Base-by-base conservation (phyloP, 2,113 vertebrate species). In the Notothenia coriiceps region DNA sequence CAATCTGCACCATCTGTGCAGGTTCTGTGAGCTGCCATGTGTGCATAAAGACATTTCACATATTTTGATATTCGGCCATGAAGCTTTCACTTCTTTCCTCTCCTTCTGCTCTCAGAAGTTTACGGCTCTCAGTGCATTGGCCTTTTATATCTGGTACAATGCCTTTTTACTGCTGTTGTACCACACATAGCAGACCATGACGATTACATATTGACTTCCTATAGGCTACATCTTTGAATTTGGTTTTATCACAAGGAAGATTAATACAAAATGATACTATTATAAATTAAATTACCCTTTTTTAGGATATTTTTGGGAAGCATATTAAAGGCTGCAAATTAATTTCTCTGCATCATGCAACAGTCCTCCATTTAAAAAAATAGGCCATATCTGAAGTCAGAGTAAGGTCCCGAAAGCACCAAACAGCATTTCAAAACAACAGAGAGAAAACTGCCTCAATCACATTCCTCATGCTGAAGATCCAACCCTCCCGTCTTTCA, bases 391-490 rank as follows among this genome's bases (percentile, higher is more conserved):
- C 55, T 71, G 6, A 70, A 78, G 69, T 79, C 64, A 63, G 65
- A 55, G 33, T 46, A n/a, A 79, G 15, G 85, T 20, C 46, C 54
- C 68, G 35, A 62, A 54, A 80, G 64, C 68, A 54, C 70, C 29
- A 70, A 83, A 75, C 59, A 70, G 62, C 22, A 7, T 80, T 76
- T 50, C 72, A 77, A 70, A 69, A 81, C 52, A 61, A 10, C 9
- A 14, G 56, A 52, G 61, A 73, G n/a, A 88, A 77, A 76, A 57
- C 59, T 86, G 74, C 84, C 7, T 65, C 88, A 90, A 90, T 86
- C 70, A 35, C 80, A 78, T 87, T 80, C 61, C 74, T 70, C 71
- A 57, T 70, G 57, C 44, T 49, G 55, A 57, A 75, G 66, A 64
- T 52, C 71, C 75, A 65, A 9, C 78, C 83, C 81, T 84, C 71